Conservation (phyloP, 2,797 vertebrate species). For the Acipenser transmontanus region DNA sequence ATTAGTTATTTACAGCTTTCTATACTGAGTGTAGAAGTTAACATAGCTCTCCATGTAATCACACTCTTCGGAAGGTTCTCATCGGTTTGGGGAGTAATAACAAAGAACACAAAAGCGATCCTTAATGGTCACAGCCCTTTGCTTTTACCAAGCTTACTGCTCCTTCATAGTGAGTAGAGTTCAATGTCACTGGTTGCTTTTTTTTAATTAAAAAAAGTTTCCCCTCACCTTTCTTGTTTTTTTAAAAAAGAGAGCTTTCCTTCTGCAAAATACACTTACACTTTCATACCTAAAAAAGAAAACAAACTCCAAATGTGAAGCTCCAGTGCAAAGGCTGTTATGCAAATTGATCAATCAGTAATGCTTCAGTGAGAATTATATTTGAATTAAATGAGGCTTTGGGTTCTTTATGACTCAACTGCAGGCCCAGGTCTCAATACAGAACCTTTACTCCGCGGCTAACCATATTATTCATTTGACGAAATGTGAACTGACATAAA, state of each 20-base stretch:
- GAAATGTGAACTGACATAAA: slow-evolving; percentile 98
- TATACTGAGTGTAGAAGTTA: too few relatives aligned
- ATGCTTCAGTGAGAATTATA: slow-evolving; percentile 84
- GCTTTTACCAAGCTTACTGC: slow-evolving; percentile 28
- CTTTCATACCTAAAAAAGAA: slow-evolving; percentile 39
- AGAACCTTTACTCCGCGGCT: slow-evolving; percentile 74
- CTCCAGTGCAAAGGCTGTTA: slow-evolving; percentile 84
- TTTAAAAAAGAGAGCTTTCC: slow-evolving; percentile 60
- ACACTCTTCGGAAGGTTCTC: slow-evolving; percentile 34
- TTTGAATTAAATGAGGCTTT: slow-evolving; percentile 93
- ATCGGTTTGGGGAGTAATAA: slow-evolving; percentile 26
- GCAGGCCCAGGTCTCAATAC: slow-evolving; percentile 73
- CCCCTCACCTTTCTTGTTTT: slow-evolving; percentile 39
- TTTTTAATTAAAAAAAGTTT: slow-evolving; percentile 14
- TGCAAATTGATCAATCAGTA: slow-evolving; percentile 85
- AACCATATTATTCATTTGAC: slow-evolving; percentile 91
- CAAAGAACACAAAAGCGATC: slow-evolving; percentile 30
- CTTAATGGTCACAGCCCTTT: slow-evolving; percentile 16
- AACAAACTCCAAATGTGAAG: slow-evolving; percentile 11
- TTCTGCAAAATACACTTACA: slow-evolving; percentile 50
- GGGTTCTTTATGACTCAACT: slow-evolving; percentile 65
- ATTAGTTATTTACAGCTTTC: not conserved
- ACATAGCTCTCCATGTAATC: slow-evolving; percentile 10
- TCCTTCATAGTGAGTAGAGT: slow-evolving; percentile 31
- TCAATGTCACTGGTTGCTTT: slow-evolving; percentile 33